Base-by-base conservation (phyloP, 2,888 invertebrate genomes). In the Pterostichus madidus region DNA sequence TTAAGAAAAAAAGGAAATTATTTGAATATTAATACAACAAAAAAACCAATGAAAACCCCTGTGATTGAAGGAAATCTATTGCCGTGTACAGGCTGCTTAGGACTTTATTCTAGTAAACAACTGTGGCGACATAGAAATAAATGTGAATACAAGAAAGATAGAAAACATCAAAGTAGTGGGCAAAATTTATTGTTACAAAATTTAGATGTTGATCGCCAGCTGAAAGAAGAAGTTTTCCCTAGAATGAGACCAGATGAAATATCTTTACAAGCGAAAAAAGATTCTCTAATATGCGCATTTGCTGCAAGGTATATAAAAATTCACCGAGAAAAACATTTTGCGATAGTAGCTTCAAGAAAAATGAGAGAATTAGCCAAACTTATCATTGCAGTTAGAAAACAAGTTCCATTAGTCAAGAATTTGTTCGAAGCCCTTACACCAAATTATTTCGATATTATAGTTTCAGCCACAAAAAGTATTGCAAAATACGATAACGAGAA, bases 61-160 rank as follows among this genome's bases (percentile, higher is more conserved):
- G 24, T n/a, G 56, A 24, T 39, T 56, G 13, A 35, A 71, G 53
- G 52, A 31, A 52, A 71, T 44, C 7, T 82, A 8, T 17, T 85
- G 46, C 84, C 85, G 8, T 86, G 86, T 77, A 85, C 11, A 49
- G 32, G 11, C 68, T 86, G 86, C 78, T 75, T 86, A 11, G 86
- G 86, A 5, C 86, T 84, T 76, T 86, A 84, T 84, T 84, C 85
- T 4, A 35, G 84, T 31, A 86, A 85, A 82, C 78, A 83, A 13
- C 80, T 86, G 24, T 85, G 84, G 80, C 61, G 85, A 46, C 86
- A 86, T 71, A 85, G 84, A 84, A 85, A 56, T 79, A 85, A 53
- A 84, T 85, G 17, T 64, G 11, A 1, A 73, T 8, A 73, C 85
- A 85, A 56, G 81, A 85, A 53, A 84, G 85, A 56, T 64, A 15